Percentiles rank a stretch among this genome's conserved stretches.
Conservation (phyloP, 2,888 invertebrate species). For the Neoscelio sp. region DNA sequence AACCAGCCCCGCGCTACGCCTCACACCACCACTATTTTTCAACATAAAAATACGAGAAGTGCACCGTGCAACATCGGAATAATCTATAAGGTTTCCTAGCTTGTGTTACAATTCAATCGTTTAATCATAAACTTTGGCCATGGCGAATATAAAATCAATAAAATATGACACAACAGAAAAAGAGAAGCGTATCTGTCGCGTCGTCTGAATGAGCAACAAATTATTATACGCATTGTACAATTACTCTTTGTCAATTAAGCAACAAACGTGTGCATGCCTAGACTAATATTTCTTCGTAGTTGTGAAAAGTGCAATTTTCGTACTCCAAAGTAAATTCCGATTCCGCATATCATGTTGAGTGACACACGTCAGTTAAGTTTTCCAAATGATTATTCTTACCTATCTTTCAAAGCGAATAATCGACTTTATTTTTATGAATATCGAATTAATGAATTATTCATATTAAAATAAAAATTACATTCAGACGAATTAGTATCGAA, state of each 20-base stretch:
- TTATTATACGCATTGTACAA: slow-evolving; percentile 59
- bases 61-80: slow-evolving; percentile 21
- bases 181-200: slow-evolving; percentile 32
- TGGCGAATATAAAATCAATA: slow-evolving; percentile 29
- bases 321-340: slow-evolving; percentile 53
- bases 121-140: slow-evolving; percentile 11
- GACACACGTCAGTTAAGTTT: slow-evolving; percentile 62
- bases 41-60: slow-evolving; percentile 53
- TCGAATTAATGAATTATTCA: slow-evolving; percentile 33
- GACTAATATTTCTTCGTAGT: slow-evolving; percentile 52
- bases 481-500: no score
- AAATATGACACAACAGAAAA: slow-evolving; percentile 49
- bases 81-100: slow-evolving; percentile 22
- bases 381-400: slow-evolving; percentile 59
- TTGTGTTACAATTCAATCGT: slow-evolving; percentile 45
- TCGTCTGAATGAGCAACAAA: slow-evolving; percentile 37
- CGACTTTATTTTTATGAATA: slow-evolving; percentile 50
- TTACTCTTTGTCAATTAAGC: slow-evolving; percentile 63
- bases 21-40: slow-evolving; percentile 42
- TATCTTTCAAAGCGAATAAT: slow-evolving; percentile 33
- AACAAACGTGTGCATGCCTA: slow-evolving; percentile 37
- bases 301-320: slow-evolving; percentile 58
- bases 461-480: no score
- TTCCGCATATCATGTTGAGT: slow-evolving; percentile 48
- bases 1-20: slow-evolving; percentile 70